phyloP scores from a whole-genome alignment of 2,888 invertebrate genomes.

The Apotomis betuletana region DNA sequence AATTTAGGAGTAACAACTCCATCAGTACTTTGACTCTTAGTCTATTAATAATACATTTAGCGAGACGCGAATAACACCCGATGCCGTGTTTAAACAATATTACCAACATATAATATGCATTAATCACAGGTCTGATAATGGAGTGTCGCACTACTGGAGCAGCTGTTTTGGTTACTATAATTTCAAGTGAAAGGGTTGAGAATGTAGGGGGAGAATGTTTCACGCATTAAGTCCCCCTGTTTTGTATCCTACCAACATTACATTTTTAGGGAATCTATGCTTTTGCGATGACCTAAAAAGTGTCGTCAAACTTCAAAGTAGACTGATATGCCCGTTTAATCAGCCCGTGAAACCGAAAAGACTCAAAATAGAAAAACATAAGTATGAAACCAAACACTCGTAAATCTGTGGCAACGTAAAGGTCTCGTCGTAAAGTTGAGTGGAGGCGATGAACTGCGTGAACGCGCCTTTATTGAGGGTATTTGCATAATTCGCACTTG shows the following conservation, averaged over 20 bases:
- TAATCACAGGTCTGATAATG: background rate
- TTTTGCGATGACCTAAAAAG: too few species aligned
- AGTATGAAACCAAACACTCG: conserved; percentile 18
- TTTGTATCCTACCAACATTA: too few species aligned
- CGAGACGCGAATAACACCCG: background rate
- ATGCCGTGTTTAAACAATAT: background rate
- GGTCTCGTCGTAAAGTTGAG: conserved; percentile 26
- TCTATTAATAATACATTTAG: conserved; percentile 19
- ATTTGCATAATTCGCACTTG: conserved; percentile 29
- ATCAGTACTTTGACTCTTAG: conserved; percentile 5
- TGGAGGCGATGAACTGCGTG: conserved; percentile 34
- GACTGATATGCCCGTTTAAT: background rate
- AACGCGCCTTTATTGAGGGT: conserved; percentile 12
- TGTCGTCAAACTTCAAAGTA: background rate
- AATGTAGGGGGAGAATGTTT: too few species aligned
- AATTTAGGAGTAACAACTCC: background rate
- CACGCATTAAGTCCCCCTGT: too few species aligned
- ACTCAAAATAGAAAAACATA: conserved; percentile 26
- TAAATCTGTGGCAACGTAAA: conserved; percentile 28
- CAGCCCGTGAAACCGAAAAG: background rate
- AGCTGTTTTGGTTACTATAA: background rate
- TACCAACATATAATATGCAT: background rate
- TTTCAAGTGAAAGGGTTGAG: too few species aligned
- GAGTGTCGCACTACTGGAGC: background rate
- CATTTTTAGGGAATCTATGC: too few species aligned